These are phyloP conservation scores for Pentalonia nigronervosa DNA, from an alignment of 1,140 invertebrate species.

Conservation along the genomic window DNA sequence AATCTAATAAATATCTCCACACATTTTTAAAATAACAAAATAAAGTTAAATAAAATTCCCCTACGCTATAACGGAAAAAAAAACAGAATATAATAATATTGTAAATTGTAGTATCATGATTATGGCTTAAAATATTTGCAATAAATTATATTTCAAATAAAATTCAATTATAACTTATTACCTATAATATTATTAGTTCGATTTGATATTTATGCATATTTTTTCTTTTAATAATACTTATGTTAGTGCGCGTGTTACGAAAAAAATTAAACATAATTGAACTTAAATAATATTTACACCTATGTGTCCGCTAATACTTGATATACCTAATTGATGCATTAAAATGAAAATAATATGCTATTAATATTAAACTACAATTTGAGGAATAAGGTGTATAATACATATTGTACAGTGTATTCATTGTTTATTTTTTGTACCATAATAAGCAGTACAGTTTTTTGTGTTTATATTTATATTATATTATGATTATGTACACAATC, in stretches of 20 bases:
- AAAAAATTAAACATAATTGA: background rate
- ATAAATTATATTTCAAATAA: background rate
- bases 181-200: background rate
- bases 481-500: too few species aligned
- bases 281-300: background rate
- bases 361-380: background rate
- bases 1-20: background rate
- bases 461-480: too few species aligned
- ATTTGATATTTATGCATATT: background rate
- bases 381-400: too few species aligned
- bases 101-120: too few species aligned
- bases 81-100: background rate
- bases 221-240: background rate
- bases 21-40: background rate
- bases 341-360: background rate
- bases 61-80: background rate
- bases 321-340: background rate
- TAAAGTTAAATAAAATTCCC: too few species aligned
- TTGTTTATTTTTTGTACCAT: background rate
- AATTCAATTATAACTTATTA: background rate
- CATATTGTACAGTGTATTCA: background rate
- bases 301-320: background rate
- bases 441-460: background rate
- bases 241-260: background rate
- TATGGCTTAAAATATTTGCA: background rate